phyloP scores from a whole-genome alignment of 2,113 vertebrate genomes.

The Ursus arctos region DNA sequence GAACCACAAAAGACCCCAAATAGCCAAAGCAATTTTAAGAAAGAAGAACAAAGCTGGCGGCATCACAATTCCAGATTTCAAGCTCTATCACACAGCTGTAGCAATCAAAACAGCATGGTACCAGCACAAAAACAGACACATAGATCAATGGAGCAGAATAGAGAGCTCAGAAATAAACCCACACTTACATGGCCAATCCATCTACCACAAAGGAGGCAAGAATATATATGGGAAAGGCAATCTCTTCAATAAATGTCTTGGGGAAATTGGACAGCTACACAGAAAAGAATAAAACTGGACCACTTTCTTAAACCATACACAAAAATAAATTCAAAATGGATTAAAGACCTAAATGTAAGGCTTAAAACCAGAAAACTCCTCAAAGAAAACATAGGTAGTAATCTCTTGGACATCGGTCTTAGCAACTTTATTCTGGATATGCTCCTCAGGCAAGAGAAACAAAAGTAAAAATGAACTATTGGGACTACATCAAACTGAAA shows the following conservation, averaged over 20 bases:
- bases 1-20: background rate
- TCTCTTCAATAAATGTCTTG: background rate
- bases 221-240: background rate
- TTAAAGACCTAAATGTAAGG: background rate
- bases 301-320: background rate
- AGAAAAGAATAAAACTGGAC: background rate
- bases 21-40: background rate
- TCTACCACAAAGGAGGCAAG: background rate
- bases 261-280: background rate
- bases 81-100: background rate
- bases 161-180: background rate
- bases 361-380: background rate
- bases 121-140: background rate
- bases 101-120: background rate
- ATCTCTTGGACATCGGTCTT: background rate
- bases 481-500: background rate
- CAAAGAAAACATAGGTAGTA: background rate
- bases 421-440: background rate
- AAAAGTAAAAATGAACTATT: background rate
- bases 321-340: background rate
- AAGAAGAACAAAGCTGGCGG: background rate
- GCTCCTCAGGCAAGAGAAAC: background rate
- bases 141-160: background rate
- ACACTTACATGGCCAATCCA: background rate
- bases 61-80: background rate